phyloP scores from a whole-genome alignment of 1,140 invertebrate genomes.

The Meloidogyne hapla region DNA sequence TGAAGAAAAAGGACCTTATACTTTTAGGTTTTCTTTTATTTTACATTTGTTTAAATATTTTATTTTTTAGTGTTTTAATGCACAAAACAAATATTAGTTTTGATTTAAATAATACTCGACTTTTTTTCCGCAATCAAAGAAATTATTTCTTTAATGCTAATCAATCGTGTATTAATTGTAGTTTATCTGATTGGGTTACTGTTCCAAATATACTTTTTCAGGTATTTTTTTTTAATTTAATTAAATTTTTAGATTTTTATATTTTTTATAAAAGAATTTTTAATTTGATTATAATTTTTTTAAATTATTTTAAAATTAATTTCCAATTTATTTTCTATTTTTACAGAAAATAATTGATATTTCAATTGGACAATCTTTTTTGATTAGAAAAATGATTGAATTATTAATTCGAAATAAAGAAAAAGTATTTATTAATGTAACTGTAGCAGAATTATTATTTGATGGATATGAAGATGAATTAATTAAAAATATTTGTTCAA shows the following conservation, averaged over 20 bases:
- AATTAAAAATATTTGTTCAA: conserved; percentile 43
- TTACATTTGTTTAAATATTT: neutral
- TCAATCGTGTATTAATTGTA: conserved; percentile 49
- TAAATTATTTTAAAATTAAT: conserved; percentile 10
- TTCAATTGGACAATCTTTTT: neutral
- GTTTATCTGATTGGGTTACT: conserved; percentile 45
- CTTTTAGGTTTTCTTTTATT: conserved; percentile 36
- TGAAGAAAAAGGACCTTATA: conserved; percentile 57
- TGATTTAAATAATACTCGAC: conserved; percentile 43
- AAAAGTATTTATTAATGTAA: conserved; percentile 44
- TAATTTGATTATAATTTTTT: neutral
- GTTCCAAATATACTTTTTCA: conserved; percentile 61
- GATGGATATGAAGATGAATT: conserved; percentile 59
- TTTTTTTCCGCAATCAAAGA: conserved; percentile 55
- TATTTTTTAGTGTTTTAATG: conserved; percentile 2
- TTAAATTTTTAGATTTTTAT: too few species aligned
- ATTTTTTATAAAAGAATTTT: too few species aligned
- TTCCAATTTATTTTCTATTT: too few species aligned
- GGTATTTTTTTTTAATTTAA: conserved; percentile 24
- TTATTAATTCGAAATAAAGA: conserved; percentile 30
- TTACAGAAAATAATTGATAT: conserved; percentile 51
- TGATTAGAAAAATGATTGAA: conserved; percentile 3
- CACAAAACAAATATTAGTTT: conserved; percentile 33
- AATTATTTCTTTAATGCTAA: conserved; percentile 46
- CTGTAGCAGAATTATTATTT: conserved; percentile 54